Percentiles rank a stretch among this genome's conserved stretches.
Evolutionary conservation across 2,888 invertebrate species (phyloP).

Genomic region (Phyto melanocephala): DNA sequence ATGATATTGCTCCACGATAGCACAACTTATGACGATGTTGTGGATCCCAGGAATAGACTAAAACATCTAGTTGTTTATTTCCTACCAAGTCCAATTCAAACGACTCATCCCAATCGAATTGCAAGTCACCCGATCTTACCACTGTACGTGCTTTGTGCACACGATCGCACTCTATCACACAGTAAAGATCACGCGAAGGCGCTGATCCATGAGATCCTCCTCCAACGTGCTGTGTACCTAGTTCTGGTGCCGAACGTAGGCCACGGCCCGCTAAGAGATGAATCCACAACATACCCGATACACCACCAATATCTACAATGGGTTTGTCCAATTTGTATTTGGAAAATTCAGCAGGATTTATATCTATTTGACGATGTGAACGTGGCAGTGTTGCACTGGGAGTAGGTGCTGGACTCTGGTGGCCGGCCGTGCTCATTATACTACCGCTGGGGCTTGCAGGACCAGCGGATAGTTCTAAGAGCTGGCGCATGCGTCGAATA

Average conservation of each 20-base stretch:
- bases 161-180: constrained; percentile 97
- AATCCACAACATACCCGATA: constrained; percentile 94
- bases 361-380: constrained; percentile 88
- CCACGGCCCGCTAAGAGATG: constrained; percentile 93
- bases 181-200: constrained; percentile 91
- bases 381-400: constrained; percentile 88
- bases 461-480: constrained; percentile 85
- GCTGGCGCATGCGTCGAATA: constrained; percentile 88
- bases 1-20: constrained; percentile 92
- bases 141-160: constrained; percentile 98
- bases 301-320: constrained; percentile 81
- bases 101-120: constrained; percentile 99
- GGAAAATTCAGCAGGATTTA: constrained; percentile 94
- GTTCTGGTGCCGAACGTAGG: constrained; percentile 86
- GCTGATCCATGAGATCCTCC: constrained; percentile 81
- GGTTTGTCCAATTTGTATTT: constrained; percentile 94
- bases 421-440: constrained; percentile 79
- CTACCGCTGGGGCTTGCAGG: constrained; percentile 81
- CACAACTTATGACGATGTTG: constrained; percentile 97
- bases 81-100: constrained; percentile 98
- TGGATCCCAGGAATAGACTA: constrained; percentile 99
- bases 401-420: constrained; percentile 87
- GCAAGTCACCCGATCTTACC: constrained; percentile 95
- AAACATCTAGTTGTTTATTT: constrained; percentile 95
- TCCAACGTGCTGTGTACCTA: constrained; percentile 71